Conservation (phyloP, 2,113 vertebrate species). For the Mastomys natalensis region DNA sequence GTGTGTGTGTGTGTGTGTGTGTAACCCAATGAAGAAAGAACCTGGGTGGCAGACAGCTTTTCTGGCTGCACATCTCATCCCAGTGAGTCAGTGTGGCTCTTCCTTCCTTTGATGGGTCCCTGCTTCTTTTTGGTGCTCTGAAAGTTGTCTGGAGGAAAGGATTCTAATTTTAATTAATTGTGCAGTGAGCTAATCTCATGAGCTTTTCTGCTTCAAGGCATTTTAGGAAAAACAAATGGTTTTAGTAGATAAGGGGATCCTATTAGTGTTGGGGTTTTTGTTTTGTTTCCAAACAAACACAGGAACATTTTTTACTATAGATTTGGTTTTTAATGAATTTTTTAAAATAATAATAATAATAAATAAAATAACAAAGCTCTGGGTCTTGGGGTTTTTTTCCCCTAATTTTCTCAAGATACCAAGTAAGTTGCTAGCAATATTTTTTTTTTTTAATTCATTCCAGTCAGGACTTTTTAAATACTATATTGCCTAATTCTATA, state of each 20-base stretch:
- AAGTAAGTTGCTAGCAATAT: slow-evolving; percentile 64
- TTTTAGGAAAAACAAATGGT: slow-evolving; percentile 84
- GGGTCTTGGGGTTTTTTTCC: slow-evolving; percentile 35
- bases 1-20: neutral
- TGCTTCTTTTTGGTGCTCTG: slow-evolving; percentile 73
- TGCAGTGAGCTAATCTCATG: slow-evolving; percentile 80
- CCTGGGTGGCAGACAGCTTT: neutral
- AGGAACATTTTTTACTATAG: slow-evolving; percentile 77
- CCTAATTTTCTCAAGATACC: neutral
- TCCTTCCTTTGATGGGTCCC: slow-evolving; percentile 73
- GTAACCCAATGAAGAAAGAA: slow-evolving; percentile 17
- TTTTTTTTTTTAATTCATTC: slow-evolving; percentile 78
- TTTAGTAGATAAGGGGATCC: slow-evolving; percentile 83
- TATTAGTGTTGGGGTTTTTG: slow-evolving; percentile 62
- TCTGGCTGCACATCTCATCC: slow-evolving; percentile 26
- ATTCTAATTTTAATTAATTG: slow-evolving; percentile 85
- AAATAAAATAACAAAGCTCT: slow-evolving; percentile 71
- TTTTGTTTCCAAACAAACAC: slow-evolving; percentile 64
- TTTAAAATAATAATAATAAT: slow-evolving; percentile 69
- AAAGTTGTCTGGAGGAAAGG: slow-evolving; percentile 71
- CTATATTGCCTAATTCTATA: slow-evolving; percentile 61
- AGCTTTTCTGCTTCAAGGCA: slow-evolving; percentile 74
- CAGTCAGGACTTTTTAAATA: slow-evolving; percentile 49
- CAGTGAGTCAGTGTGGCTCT: slow-evolving; percentile 75
- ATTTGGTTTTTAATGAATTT: slow-evolving; percentile 80